phyloP scores from a whole-genome alignment of 2,888 invertebrate genomes.

The Agonopterix heracliana region DNA sequence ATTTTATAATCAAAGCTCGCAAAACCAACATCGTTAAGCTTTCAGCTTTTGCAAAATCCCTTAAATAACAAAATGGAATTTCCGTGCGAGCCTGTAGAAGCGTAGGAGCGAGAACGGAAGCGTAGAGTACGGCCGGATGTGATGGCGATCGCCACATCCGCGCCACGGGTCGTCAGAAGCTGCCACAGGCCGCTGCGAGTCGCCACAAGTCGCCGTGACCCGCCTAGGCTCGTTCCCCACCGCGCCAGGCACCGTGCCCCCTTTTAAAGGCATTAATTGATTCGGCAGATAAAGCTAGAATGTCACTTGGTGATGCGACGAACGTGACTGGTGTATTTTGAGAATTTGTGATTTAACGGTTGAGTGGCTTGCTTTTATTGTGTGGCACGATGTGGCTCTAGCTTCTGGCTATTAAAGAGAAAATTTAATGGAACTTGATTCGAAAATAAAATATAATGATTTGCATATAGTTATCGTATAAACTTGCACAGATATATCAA shows the following conservation, averaged over 20 bases:
- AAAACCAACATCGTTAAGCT: slow-evolving; percentile 49
- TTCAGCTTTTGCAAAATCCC: slow-evolving; percentile 33
- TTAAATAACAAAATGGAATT: slow-evolving; percentile 49
- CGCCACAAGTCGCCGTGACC: neutral
- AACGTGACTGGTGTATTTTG: slow-evolving; percentile 34
- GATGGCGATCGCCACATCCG: slow-evolving; percentile 57
- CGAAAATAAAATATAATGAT: neutral
- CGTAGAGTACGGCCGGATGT: slow-evolving; percentile 52
- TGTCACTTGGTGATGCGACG: slow-evolving; percentile 31
- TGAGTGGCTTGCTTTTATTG: slow-evolving; percentile 19
- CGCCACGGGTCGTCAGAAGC: slow-evolving; percentile 13
- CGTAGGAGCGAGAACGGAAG: slow-evolving; percentile 45
- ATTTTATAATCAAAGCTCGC: slow-evolving; percentile 47
- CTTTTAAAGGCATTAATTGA: slow-evolving; percentile 46
- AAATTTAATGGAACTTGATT: neutral
- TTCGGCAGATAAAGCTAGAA: slow-evolving; percentile 55
- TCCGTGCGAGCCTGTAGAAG: slow-evolving; percentile 24
- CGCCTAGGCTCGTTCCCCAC: slow-evolving; percentile 4
- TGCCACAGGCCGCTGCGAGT: neutral
- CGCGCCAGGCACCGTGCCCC: slow-evolving; percentile 40
- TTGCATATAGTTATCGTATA: neutral
- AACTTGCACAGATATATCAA: neutral
- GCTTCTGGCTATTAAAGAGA: neutral
- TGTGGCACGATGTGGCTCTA: slow-evolving; percentile 17
- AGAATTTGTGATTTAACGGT: slow-evolving; percentile 27